Conservation (phyloP, 2,113 vertebrate species). For the Neotoma lepida region DNA sequence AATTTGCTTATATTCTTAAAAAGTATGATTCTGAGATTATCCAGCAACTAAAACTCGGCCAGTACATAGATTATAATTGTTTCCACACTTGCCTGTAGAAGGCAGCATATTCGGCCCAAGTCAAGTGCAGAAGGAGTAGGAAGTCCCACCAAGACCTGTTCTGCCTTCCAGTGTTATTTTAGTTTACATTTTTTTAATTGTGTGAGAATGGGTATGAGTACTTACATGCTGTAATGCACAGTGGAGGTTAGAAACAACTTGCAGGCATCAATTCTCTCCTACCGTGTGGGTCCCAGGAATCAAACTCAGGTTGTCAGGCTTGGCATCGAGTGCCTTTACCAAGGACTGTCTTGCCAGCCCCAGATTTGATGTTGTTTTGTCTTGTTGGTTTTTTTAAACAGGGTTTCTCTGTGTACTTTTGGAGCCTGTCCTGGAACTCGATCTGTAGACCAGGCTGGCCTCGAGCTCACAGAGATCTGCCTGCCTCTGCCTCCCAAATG, state of each 20-base stretch:
- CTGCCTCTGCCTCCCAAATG: background rate
- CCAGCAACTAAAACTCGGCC: conserved; percentile 33
- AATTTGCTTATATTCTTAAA: conserved; percentile 48
- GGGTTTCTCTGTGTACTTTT: background rate
- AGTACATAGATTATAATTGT: conserved; percentile 2
- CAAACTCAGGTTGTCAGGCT: background rate
- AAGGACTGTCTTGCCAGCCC: background rate
- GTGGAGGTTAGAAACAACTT: background rate
- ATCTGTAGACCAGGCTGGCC: background rate
- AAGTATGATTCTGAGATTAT: background rate
- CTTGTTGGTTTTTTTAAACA: conserved; percentile 39
- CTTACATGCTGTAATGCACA: background rate
- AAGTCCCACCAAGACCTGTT: conserved; percentile 41
- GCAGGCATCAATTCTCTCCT: background rate
- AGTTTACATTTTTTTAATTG: background rate
- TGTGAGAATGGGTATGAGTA: background rate
- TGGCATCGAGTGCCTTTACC: background rate
- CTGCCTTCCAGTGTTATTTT: background rate
- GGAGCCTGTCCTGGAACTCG: background rate
- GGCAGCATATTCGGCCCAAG: background rate
- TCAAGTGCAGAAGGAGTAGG: background rate
- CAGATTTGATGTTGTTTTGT: background rate
- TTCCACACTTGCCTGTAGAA: conserved; percentile 33
- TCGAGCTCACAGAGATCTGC: background rate
- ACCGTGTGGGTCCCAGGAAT: no score